Evolutionary conservation across 2,113 vertebrate species (phyloP), one percentile per base, ranked within the genome.

Genomic region (Protobothrops flavoviridis): DNA sequence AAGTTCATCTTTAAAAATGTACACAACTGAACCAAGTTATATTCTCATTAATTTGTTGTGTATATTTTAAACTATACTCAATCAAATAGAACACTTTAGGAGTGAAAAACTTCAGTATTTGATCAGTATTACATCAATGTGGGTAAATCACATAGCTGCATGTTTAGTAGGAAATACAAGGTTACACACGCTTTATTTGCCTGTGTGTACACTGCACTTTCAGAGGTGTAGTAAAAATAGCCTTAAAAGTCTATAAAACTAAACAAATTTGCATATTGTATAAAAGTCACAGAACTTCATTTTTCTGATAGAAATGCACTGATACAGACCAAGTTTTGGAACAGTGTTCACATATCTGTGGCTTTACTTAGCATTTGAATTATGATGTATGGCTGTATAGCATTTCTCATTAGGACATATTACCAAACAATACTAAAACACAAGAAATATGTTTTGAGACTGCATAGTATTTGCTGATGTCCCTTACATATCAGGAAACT

Each of bases 31-130:
- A 26, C 64, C 5, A 69, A 85, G 92, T 20, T 93, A 0, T 21
- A 74, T n/a, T 33, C 33, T 85, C 5, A 69, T 33, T 69, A 17
- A 69, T 94, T 90, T 39, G 64, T 69, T 69, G 33, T 69, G 64
- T 85, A 24, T 24, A 20, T 64, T 81, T 89, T 29, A 56, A 81
- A 89, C 43, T 87, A 29, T 89, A 93, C 21, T 90, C 89, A 56
- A 3, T 89, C 45, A 5, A 55, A 33, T 43, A 94, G 87, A 74
- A 45, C 81, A 90, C 91, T 92, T 95, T 91, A 97, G 88, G 93
- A 92, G 26, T 91, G 61, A 94, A 90, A 6, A 74, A 33, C 12
- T 93, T 86, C 90, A 45, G 53, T 57, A 29, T n/a, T 56, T 57
- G 4, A 45, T 33, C 48, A 74, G 3, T 48, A 21, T 55, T n/a